Evolutionary conservation across 2,797 vertebrate species (phyloP).

Genomic region (Chromis chromis): DNA sequence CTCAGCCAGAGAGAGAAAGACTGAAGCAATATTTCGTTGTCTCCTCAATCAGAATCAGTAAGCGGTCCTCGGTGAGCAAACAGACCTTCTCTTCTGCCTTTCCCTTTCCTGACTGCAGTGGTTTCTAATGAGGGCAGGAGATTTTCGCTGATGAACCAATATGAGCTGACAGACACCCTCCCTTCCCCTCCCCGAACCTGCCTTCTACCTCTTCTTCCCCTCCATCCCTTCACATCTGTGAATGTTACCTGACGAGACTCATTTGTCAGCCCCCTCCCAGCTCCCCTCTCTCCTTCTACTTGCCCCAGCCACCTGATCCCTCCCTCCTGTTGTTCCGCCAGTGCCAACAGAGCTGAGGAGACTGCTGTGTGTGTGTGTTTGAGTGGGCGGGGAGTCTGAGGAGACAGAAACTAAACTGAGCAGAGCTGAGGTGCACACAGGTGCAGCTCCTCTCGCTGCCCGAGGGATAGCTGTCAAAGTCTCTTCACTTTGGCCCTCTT

Average conservation of each 20-base stretch:
- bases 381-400: conserved; percentile 41
- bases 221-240: conserved; percentile 69
- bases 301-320: conserved; percentile 76
- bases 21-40: conserved; percentile 45
- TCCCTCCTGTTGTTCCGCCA: conserved; percentile 58
- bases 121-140: conserved; percentile 63
- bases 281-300: conserved; percentile 52
- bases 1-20: conserved; percentile 28
- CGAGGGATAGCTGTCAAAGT: conserved; percentile 68
- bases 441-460: conserved; percentile 70
- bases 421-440: conserved; percentile 61
- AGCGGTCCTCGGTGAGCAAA: conserved; percentile 38
- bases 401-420: conserved; percentile 63
- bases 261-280: conserved; percentile 77
- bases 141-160: conserved; percentile 72
- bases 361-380: conserved; percentile 36
- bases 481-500: conserved; percentile 47
- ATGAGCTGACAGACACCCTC: conserved; percentile 63
- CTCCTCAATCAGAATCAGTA: conserved; percentile 55
- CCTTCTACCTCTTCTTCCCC: conserved; percentile 41
- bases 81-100: conserved; percentile 30
- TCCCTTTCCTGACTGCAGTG: conserved; percentile 38
- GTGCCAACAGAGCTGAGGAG: conserved; percentile 55
- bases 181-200: conserved; percentile 44
- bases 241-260: conserved; percentile 79